Evolutionary conservation across 2,888 invertebrate species (phyloP).

Genomic region (Argyra leucocephala): DNA sequence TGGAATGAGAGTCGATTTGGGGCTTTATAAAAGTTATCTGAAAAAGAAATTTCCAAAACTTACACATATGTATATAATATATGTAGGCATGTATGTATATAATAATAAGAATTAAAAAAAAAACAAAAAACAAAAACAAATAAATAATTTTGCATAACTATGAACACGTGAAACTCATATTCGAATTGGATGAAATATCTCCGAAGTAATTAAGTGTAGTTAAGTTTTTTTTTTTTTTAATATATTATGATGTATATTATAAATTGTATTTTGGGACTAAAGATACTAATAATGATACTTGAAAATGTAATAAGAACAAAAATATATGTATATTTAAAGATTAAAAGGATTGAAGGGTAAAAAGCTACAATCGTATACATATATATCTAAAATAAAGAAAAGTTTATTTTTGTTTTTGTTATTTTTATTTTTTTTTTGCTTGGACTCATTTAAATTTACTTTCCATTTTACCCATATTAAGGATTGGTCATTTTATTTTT

Average conservation of each 20-base stretch:
- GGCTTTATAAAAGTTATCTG: too few relatives aligned
- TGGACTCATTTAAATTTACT: too few relatives aligned
- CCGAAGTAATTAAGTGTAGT: not conserved
- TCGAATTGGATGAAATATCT: not conserved
- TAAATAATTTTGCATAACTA: not conserved
- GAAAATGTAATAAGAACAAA: not conserved
- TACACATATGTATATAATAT: not conserved
- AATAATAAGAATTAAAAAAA: not conserved
- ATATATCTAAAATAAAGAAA: too few relatives aligned
- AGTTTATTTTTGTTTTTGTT: too few relatives aligned
- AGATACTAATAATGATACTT: too few relatives aligned
- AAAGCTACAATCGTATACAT: not conserved
- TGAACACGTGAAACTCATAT: not conserved
- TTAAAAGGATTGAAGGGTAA: conserved; percentile 6
- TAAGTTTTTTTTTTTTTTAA: not conserved
- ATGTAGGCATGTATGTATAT: not conserved
- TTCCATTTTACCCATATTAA: not conserved
- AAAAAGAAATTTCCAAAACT: too few relatives aligned
- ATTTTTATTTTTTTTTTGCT: too few relatives aligned
- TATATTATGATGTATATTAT: too few relatives aligned
- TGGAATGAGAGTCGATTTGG: too few relatives aligned
- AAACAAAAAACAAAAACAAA: not conserved
- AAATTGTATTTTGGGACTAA: too few relatives aligned
- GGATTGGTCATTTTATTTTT: conserved; percentile 2
- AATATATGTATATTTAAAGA: not conserved